Evolutionary conservation across 2,797 vertebrate genomes (phyloP).

Genomic region (Brachyalestes nurse): DNA sequence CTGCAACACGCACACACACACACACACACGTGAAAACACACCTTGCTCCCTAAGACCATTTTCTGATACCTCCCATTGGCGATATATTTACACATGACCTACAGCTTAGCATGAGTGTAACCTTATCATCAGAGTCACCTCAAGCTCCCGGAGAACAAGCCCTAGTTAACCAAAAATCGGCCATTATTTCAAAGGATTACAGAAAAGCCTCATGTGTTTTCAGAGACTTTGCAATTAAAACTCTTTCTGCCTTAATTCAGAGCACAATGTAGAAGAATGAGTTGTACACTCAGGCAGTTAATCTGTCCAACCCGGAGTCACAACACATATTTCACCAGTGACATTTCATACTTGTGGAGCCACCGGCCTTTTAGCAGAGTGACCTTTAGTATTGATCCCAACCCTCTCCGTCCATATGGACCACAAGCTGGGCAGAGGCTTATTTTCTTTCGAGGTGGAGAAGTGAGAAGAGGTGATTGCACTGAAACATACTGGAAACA

Average conservation of each 20-base stretch:
- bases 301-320: constrained; percentile 42
- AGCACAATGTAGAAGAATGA: constrained; percentile 26
- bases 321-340: constrained; percentile 61
- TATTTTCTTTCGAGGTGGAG: constrained; percentile 53
- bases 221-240: constrained; percentile 51
- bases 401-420: constrained; percentile 53
- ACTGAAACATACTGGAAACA: constrained; percentile 7
- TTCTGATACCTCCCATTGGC: constrained; percentile 15
- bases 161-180: constrained; percentile 26
- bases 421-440: constrained; percentile 53
- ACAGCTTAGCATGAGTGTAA: constrained; percentile 21
- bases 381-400: constrained; percentile 67
- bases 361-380: constrained; percentile 62
- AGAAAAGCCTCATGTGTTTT: constrained; percentile 21
- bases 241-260: constrained; percentile 52
- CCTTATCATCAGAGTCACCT: constrained; percentile 32
- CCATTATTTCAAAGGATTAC: constrained; percentile 33
- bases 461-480: constrained; percentile 35
- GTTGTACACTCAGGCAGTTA: constrained; percentile 34
- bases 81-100: constrained; percentile 31
- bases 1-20: background rate
- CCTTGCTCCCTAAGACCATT: constrained; percentile 14
- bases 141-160: constrained; percentile 36
- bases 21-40: constrained; percentile 6
- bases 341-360: constrained; percentile 60